Evolutionary conservation across 1,140 invertebrate genomes (phyloP), one percentile per base, ranked within the genome.

Genomic region (Panagrolaimus sp.): DNA sequence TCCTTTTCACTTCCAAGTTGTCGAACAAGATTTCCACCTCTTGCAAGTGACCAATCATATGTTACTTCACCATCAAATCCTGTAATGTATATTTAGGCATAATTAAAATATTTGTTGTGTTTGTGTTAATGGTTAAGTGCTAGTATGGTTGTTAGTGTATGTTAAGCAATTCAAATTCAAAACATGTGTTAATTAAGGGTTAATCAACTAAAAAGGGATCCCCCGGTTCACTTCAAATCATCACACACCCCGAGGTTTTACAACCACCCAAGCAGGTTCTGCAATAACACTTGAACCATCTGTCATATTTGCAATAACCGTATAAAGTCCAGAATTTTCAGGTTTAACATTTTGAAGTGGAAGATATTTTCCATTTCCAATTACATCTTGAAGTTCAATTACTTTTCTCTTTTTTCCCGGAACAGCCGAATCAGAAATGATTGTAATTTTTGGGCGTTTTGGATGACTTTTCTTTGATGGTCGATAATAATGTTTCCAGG

Each of bases 31-130:
- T 65, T 72, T 15, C 80, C 80, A 45, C 78, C 78, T 46, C 81
- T 77, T 9, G 83, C 78, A 15, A 79, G 71, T 28, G 79, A 72
- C 80, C 80, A 82, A 17, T 73, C 64, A 58, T 83, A 82, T 17
- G 69, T 74, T 14, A 75, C 55, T 32, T 78, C 72, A 26, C 74
- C 79, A 17, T 76, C 63, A 64, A 78, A 45, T 8, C 63, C 71
- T 58, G 52, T 12, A 58, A 4, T 38, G 2, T 38, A 4, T 38
- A 4, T 38, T 21, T 21, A 58, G 17, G 52, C n/a, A n/a, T n/a
- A n/a, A 12, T n/a, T 28, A 58, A 58, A 58, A 12, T 58, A 8
- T 26, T 21, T 21, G 17, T 15, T 58, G 52, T 58, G 52, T 58
- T 58, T 26, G 7, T 17, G 17, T n/a, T n/a, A n/a, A n/a, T n/a